phyloP scores from a whole-genome alignment of 2,888 invertebrate genomes.

The Philereme vetulata region DNA sequence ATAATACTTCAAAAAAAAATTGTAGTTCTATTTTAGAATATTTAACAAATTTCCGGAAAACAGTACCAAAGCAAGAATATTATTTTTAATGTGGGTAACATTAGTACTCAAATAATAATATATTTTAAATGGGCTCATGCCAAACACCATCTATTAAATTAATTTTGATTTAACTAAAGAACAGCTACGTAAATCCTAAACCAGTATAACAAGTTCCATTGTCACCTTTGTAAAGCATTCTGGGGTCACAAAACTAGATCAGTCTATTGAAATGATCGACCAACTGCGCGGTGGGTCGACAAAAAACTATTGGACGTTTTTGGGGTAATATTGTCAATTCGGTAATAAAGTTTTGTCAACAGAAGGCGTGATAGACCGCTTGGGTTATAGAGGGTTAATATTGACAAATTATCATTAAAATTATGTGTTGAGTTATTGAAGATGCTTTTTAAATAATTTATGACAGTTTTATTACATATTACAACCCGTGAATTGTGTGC shows the following conservation, averaged over 20 bases:
- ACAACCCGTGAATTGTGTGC: background rate
- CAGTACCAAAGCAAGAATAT: too few species aligned
- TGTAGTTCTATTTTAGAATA: too few species aligned
- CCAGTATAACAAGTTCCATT: constrained; percentile 72
- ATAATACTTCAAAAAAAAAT: too few species aligned
- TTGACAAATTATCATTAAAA: constrained; percentile 75
- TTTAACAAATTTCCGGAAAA: too few species aligned
- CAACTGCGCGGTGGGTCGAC: constrained; percentile 67
- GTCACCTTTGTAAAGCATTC: constrained; percentile 58
- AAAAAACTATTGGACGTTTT: constrained; percentile 70
- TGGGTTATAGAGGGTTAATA: constrained; percentile 64
- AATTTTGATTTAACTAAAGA: constrained; percentile 38
- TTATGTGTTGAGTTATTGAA: constrained; percentile 52
- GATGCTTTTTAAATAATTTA: constrained; percentile 25
- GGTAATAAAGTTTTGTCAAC: constrained; percentile 84
- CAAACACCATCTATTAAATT: constrained; percentile 35
- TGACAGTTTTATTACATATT: constrained; percentile 13
- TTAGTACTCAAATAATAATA: too few species aligned
- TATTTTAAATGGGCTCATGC: constrained; percentile 11
- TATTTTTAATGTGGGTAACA: too few species aligned
- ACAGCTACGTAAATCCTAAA: constrained; percentile 49
- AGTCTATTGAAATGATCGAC: constrained; percentile 57
- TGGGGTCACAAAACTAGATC: constrained; percentile 80
- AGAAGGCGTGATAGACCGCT: constrained; percentile 68
- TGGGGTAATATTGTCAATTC: constrained; percentile 80